Evolutionary conservation across 2,888 invertebrate species (phyloP).

Genomic region (Hyposoter dolosus): DNA sequence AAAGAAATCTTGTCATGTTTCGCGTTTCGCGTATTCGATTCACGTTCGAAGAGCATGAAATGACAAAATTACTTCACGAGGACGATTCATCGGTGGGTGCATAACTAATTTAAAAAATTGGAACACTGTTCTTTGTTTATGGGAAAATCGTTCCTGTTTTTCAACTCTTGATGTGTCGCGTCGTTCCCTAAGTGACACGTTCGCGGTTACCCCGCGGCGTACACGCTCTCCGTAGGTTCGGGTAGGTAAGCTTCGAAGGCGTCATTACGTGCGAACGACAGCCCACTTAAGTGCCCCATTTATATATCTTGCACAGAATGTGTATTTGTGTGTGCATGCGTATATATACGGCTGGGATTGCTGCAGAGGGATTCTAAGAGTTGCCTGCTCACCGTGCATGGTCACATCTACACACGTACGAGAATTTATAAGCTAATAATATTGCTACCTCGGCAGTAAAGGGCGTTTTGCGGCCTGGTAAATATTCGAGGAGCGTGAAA

Average conservation of each 20-base stretch:
- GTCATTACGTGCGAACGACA: constrained; percentile 80
- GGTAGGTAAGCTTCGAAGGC: constrained; percentile 77
- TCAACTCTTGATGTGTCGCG: constrained; percentile 11
- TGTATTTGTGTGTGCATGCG: not conserved
- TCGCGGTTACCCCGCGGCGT: constrained; percentile 51
- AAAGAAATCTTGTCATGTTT: not conserved
- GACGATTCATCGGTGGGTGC: not conserved
- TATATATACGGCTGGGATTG: constrained; percentile 15
- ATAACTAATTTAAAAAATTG: not conserved
- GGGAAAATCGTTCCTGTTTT: constrained; percentile 6
- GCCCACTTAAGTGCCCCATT: constrained; percentile 78
- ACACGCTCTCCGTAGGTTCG: constrained; percentile 59
- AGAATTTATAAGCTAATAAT: constrained; percentile 83
- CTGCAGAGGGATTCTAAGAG: constrained; percentile 30
- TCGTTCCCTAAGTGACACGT: constrained; percentile 64
- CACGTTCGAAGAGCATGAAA: not conserved
- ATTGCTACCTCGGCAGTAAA: constrained; percentile 81
- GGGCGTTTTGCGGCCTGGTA: constrained; percentile 70
- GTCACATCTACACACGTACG: constrained; percentile 52
- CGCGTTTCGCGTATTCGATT: not conserved
- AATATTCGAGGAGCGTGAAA: constrained; percentile 78
- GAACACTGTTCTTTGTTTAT: not conserved
- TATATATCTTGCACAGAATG: constrained; percentile 72
- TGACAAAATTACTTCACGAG: not conserved
- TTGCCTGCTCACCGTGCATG: not conserved